Conservation (phyloP, 2,797 vertebrate genomes). For the Sebastes kiyomatsui region DNA sequence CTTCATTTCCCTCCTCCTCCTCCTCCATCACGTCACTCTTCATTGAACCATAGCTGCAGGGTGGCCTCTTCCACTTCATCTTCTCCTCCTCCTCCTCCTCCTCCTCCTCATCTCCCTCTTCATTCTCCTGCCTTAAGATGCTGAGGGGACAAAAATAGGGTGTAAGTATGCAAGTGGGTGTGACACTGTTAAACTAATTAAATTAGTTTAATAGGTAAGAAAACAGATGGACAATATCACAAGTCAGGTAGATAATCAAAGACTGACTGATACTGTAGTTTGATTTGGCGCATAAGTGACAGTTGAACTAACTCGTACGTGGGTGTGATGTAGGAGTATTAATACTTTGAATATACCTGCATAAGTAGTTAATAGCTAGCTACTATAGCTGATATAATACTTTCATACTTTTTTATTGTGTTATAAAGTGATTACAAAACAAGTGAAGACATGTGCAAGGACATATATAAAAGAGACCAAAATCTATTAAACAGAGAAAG, state of each 20-base stretch:
- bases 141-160: neutral
- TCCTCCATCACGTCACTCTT: constrained; percentile 64
- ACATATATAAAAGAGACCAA: too few species aligned
- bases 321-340: neutral
- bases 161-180: neutral
- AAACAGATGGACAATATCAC: neutral
- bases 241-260: neutral
- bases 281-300: neutral
- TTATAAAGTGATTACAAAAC: too few species aligned
- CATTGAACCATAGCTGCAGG: constrained; percentile 86
- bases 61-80: constrained; percentile 56
- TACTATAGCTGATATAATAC: too few species aligned
- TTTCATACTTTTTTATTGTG: too few species aligned
- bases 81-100: neutral
- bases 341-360: neutral
- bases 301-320: neutral
- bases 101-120: neutral
- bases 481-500: too few species aligned
- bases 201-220: neutral
- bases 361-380: neutral
- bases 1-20: neutral
- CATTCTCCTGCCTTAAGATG: neutral
- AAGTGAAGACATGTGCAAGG: too few species aligned
- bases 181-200: neutral
- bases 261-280: neutral